A percentile compares a stretch with the other conserved stretches of the same genome.
Evolutionary conservation across 1,140 invertebrate genomes (phyloP).

Genomic region (Maconellicoccus hirsutus): DNA sequence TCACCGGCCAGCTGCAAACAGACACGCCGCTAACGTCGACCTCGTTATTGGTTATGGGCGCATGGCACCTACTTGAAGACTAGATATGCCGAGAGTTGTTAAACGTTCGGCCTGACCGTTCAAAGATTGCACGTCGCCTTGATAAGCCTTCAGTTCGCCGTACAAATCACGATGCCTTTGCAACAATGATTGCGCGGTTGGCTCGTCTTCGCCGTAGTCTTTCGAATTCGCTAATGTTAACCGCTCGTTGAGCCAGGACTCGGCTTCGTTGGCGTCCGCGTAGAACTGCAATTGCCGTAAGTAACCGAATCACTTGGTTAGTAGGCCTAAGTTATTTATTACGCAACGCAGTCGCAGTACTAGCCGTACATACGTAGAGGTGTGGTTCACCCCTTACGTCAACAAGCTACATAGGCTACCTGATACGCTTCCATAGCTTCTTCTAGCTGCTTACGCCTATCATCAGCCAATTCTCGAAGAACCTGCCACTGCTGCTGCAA

Average conservation of each 20-base stretch:
- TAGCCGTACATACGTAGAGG: too few species aligned
- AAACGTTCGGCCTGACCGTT: slow-evolving; percentile 74
- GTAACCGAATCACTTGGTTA: too few species aligned
- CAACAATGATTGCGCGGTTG: slow-evolving; percentile 70
- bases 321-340: too few species aligned
- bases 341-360: too few species aligned
- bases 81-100: slow-evolving; percentile 62
- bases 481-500: slow-evolving; percentile 75
- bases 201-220: slow-evolving; percentile 82
- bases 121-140: slow-evolving; percentile 74
- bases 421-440: slow-evolving; percentile 90
- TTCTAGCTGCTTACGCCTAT: slow-evolving; percentile 72
- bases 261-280: slow-evolving; percentile 92
- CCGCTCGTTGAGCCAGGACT: slow-evolving; percentile 94
- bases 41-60: neutral
- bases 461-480: slow-evolving; percentile 69
- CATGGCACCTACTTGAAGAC: slow-evolving; percentile 44
- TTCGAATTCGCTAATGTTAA: slow-evolving; percentile 72
- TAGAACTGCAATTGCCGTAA: slow-evolving; percentile 71
- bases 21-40: neutral
- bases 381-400: neutral
- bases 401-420: too few species aligned
- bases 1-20: slow-evolving; percentile 46
- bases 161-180: slow-evolving; percentile 77
- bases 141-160: slow-evolving; percentile 83